Conservation (phyloP, 2,797 vertebrate genomes). For the Clarias laeviceps region DNA sequence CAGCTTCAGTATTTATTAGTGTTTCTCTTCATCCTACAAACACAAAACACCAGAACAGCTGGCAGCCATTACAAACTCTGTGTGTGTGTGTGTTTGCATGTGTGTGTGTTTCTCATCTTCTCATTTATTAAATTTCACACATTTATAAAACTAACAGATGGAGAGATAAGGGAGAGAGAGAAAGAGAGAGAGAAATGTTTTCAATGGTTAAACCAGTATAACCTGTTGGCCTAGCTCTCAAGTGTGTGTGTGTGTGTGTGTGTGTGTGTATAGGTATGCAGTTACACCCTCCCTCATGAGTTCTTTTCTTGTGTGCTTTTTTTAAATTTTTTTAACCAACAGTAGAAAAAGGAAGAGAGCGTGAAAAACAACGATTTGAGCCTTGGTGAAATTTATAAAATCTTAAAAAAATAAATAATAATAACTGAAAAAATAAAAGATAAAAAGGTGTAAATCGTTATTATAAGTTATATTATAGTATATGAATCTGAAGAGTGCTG, state of each 20-base stretch:
- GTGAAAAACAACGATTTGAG: background rate
- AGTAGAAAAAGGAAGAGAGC: background rate
- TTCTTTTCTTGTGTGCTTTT: constrained; percentile 1
- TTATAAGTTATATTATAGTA: too few species aligned
- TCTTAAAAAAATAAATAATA: background rate
- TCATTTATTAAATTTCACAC: background rate
- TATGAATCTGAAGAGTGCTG: background rate
- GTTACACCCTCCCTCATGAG: constrained; percentile 43
- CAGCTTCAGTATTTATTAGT: background rate
- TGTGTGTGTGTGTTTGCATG: too few species aligned
- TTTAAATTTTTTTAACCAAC: background rate
- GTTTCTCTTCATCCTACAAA: too few species aligned
- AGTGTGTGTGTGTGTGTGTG: constrained; percentile 25
- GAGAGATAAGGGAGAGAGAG: background rate
- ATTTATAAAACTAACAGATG: background rate
- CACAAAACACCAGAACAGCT: background rate
- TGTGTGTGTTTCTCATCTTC: background rate
- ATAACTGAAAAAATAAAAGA: background rate
- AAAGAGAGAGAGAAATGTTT: background rate
- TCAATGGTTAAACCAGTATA: constrained; percentile 42
- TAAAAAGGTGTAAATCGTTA: too few species aligned
- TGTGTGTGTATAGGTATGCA: constrained; percentile 35
- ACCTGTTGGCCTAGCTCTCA: constrained; percentile 37
- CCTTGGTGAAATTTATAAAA: background rate
- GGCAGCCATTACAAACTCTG: too few species aligned